Evolutionary conservation across 2,888 invertebrate genomes (phyloP).

Genomic region (Villa cingulata): DNA sequence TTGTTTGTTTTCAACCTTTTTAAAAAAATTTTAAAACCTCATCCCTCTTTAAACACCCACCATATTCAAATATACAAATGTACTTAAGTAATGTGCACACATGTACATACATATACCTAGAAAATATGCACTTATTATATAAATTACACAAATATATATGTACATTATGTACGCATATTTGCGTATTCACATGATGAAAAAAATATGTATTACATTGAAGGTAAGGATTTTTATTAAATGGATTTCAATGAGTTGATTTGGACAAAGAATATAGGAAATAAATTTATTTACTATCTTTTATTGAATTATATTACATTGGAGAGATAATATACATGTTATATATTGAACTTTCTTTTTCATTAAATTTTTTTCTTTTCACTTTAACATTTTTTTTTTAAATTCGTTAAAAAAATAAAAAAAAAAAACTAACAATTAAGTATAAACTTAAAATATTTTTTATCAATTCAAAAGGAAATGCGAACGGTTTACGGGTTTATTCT

Average conservation of each 20-base stretch:
- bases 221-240: no score
- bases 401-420: background rate
- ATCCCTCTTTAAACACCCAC: background rate
- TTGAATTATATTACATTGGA: no score
- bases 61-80: background rate
- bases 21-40: background rate
- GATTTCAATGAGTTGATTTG: background rate
- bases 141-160: no score
- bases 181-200: no score
- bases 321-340: background rate
- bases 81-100: no score
- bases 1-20: no score
- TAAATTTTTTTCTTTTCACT: background rate
- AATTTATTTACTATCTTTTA: no score
- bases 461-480: background rate
- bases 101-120: no score
- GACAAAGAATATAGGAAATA: background rate
- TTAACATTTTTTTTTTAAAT: background rate
- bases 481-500: no score
- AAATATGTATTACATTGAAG: no score
- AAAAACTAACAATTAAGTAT: background rate
- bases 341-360: background rate
- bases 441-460: background rate
- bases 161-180: no score
- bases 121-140: no score